Percentiles rank a stretch among this genome's conserved stretches.
phyloP scores from a whole-genome alignment of 2,888 invertebrate species.

The Agrilus mali region DNA sequence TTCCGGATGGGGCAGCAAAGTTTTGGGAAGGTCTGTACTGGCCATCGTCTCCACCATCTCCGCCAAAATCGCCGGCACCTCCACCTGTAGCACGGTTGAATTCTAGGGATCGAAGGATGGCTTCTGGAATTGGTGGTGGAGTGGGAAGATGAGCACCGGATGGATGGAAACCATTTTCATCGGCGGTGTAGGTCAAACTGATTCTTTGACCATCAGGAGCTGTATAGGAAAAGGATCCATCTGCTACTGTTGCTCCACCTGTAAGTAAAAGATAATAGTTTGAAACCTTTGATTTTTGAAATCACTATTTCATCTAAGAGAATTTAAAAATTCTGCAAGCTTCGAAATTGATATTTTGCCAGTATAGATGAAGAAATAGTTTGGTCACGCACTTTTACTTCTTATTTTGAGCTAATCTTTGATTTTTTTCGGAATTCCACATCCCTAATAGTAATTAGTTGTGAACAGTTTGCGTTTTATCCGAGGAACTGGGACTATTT shows the following conservation, averaged over 20 bases:
- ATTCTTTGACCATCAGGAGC: constrained; percentile 45
- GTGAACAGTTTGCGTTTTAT: too few species aligned
- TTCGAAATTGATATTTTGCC: too few species aligned
- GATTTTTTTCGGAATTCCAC: too few species aligned
- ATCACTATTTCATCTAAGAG: too few species aligned
- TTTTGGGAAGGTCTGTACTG: constrained; percentile 18
- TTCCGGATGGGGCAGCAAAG: constrained; percentile 7
- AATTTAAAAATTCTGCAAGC: too few species aligned
- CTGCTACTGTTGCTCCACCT: constrained; percentile 28
- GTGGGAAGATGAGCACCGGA: constrained; percentile 44
- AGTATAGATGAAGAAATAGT: too few species aligned
- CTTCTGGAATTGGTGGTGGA: constrained; percentile 46
- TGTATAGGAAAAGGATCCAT: constrained; percentile 44
- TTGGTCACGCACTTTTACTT: too few species aligned
- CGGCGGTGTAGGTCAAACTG: constrained; percentile 42
- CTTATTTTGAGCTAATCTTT: too few species aligned
- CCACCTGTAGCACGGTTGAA: constrained; percentile 18
- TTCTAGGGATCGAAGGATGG: constrained; percentile 29
- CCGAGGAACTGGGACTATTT: too few species aligned
- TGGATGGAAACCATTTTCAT: constrained; percentile 44
- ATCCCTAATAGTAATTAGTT: too few species aligned
- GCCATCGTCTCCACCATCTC: constrained; percentile 18
- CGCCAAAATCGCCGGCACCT: constrained; percentile 3
- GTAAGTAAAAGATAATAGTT: too few species aligned
- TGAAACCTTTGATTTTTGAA: too few species aligned